Evolutionary conservation across 2,888 invertebrate species (phyloP).

Genomic region (Cephus nigrinus): DNA sequence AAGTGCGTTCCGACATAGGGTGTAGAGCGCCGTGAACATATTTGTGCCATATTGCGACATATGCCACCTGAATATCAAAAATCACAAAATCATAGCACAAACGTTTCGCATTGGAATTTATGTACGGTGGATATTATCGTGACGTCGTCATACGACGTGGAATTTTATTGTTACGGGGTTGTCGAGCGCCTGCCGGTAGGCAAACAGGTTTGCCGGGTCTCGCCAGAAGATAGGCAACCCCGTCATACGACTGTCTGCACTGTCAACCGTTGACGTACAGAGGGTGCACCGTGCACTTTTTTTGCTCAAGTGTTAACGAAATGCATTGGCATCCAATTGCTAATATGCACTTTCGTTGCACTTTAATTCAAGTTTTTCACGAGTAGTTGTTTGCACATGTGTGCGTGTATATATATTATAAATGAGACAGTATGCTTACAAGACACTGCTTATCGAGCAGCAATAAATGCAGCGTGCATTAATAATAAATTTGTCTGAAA

Average conservation of each 20-base stretch:
- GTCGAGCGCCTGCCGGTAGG: background rate
- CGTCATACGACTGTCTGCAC: background rate
- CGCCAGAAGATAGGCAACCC: background rate
- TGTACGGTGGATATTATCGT: background rate
- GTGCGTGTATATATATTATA: background rate
- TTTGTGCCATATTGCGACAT: conserved; percentile 57
- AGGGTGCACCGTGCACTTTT: background rate
- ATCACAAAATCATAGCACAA: conserved; percentile 40
- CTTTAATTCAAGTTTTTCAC: too few species aligned
- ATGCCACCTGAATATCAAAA: conserved; percentile 62
- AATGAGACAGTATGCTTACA: background rate
- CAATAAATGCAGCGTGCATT: background rate
- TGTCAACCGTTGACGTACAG: background rate
- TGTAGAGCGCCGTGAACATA: conserved; percentile 6
- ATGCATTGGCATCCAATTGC: background rate
- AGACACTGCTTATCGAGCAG: background rate
- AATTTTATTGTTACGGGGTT: background rate
- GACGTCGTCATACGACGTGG: background rate
- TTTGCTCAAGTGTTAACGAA: background rate
- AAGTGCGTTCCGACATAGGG: background rate
- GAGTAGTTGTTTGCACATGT: background rate
- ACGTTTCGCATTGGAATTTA: background rate
- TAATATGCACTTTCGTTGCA: background rate
- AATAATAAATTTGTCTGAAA: background rate
- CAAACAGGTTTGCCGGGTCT: background rate